Conservation (phyloP, 2,888 invertebrate species). For the Euphydryas editha region DNA sequence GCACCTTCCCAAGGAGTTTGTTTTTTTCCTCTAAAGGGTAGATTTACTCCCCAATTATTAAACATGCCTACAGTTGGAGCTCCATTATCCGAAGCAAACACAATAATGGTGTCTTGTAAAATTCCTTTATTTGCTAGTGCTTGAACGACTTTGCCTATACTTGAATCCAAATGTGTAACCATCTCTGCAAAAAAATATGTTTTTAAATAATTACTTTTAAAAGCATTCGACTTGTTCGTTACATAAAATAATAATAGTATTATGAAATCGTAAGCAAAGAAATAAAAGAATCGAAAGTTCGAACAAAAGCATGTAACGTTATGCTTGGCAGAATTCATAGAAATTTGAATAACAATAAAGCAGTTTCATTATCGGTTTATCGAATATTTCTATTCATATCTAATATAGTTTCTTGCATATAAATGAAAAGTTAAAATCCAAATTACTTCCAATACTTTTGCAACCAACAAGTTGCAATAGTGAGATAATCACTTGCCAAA, state of each 20-base stretch:
- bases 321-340: conserved; percentile 66
- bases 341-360: neutral
- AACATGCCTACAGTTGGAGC: conserved; percentile 90
- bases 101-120: conserved; percentile 91
- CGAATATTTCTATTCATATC: neutral
- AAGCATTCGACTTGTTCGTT: neutral
- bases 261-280: neutral
- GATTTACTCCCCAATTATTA: conserved; percentile 90
- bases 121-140: conserved; percentile 87
- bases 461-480: too few species aligned
- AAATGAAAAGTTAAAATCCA: neutral
- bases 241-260: neutral
- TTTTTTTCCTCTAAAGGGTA: conserved; percentile 92
- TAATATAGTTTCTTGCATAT: neutral
- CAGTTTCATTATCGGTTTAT: neutral
- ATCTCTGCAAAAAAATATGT: conserved; percentile 68
- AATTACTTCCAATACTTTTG: too few species aligned
- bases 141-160: conserved; percentile 89
- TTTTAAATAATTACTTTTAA: neutral
- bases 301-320: conserved; percentile 5
- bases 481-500: too few species aligned
- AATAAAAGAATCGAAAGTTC: neutral
- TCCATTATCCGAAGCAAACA: conserved; percentile 96
- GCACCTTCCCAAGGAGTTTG: conserved; percentile 94
- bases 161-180: conserved; percentile 91